Evolutionary conservation across 2,113 vertebrate species (phyloP).

Genomic region (Baryphthengus martii): DNA sequence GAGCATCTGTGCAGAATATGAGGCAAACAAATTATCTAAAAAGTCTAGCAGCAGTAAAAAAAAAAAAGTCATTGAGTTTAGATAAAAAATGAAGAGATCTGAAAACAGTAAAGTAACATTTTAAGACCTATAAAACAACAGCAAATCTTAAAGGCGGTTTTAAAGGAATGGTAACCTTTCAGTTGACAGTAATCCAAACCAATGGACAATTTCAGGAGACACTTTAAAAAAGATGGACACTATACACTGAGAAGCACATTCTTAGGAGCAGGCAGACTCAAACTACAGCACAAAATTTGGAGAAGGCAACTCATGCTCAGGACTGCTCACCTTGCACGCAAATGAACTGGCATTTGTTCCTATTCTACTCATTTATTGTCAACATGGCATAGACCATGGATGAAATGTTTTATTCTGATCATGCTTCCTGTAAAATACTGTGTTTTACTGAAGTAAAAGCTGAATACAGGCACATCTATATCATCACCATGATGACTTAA

Average conservation of each 20-base stretch:
- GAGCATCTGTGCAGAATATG: background rate
- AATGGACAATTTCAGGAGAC: background rate
- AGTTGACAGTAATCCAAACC: background rate
- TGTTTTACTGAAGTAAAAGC: background rate
- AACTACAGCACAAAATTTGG: background rate
- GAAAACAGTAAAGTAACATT: background rate
- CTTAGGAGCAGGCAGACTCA: background rate
- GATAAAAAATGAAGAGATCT: slow-evolving; percentile 4
- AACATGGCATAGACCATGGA: background rate
- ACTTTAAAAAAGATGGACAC: background rate
- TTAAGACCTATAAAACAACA: background rate
- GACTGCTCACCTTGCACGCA: background rate
- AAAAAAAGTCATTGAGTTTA: background rate
- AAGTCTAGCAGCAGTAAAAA: background rate
- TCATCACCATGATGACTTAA: background rate
- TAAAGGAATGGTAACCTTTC: background rate
- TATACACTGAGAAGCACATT: background rate
- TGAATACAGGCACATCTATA: background rate
- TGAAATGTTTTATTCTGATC: background rate
- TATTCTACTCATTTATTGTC: background rate
- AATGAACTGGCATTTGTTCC: background rate
- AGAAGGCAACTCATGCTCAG: background rate
- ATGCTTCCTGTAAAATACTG: background rate
- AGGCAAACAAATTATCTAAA: slow-evolving; percentile 26
- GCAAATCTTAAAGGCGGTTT: background rate